Conservation (phyloP, 2,888 invertebrate species). For the Caradrina kadenii region DNA sequence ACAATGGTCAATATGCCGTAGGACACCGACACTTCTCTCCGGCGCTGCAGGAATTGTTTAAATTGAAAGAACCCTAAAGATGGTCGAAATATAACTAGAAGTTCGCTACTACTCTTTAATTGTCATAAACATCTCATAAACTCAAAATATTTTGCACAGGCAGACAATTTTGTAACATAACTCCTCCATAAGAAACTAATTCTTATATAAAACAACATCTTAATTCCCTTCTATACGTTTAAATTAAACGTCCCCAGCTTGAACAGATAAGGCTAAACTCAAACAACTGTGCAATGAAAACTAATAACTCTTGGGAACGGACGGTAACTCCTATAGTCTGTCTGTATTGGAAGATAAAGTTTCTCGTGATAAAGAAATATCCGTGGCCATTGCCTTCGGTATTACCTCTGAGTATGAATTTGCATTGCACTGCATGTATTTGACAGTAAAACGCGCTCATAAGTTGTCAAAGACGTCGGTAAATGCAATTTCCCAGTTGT, state of each 20-base stretch:
- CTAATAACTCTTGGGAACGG: constrained; percentile 45
- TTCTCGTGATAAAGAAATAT: constrained; percentile 56
- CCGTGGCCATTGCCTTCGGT: constrained; percentile 24
- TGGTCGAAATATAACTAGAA: no score
- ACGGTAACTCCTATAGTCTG: constrained; percentile 36
- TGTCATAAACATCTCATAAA: no score
- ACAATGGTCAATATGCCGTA: no score
- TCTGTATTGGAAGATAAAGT: constrained; percentile 61
- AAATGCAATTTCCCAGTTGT: no score
- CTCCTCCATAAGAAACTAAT: neutral
- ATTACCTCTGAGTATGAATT: constrained; percentile 17
- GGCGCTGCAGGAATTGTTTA: no score
- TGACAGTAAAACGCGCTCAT: no score
- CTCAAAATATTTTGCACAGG: no score
- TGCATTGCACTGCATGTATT: neutral
- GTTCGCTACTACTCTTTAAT: no score
- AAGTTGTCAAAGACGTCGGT: no score
- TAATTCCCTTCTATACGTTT: constrained; percentile 24
- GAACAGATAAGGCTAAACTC: constrained; percentile 37
- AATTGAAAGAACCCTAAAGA: no score
- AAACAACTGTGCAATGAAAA: constrained; percentile 52
- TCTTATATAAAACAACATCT: neutral
- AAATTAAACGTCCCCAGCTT: constrained; percentile 27
- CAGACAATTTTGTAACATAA: neutral
- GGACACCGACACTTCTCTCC: no score